phyloP scores from a whole-genome alignment of 2,797 vertebrate species.

The Miichthys miiuy region DNA sequence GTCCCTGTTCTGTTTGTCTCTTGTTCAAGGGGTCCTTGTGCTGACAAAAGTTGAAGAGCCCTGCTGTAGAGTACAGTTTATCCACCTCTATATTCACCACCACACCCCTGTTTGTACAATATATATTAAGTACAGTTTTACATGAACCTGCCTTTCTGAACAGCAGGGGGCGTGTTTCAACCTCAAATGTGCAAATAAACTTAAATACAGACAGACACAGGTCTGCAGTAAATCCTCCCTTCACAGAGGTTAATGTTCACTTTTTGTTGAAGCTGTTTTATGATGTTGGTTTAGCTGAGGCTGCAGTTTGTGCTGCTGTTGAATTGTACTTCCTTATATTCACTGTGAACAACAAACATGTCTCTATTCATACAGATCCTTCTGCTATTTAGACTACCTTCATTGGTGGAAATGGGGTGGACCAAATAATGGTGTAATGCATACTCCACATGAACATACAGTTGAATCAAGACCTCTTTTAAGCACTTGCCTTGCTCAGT shows the following conservation, averaged over 20 bases:
- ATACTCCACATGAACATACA: background rate
- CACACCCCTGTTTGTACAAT: background rate
- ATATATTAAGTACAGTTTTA: background rate
- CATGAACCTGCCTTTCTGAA: background rate
- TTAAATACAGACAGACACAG: background rate
- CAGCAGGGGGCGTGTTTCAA: constrained; percentile 34
- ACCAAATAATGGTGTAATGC: background rate
- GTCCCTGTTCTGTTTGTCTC: too few relatives aligned
- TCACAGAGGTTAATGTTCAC: background rate
- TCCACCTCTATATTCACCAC: too few relatives aligned
- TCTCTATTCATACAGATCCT: background rate
- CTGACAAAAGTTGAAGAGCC: too few relatives aligned
- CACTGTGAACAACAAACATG: background rate
- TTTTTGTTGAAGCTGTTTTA: background rate
- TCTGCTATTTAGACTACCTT: background rate
- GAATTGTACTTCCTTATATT: background rate
- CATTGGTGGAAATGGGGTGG: background rate
- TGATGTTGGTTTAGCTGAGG: background rate
- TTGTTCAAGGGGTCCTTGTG: too few relatives aligned
- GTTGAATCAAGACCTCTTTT: too few relatives aligned
- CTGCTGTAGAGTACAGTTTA: too few relatives aligned
- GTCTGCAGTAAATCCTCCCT: background rate
- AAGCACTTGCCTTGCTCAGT: too few relatives aligned
- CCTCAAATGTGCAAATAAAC: constrained; percentile 6
- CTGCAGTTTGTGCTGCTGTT: background rate